Base-by-base conservation (phyloP, 1,140 invertebrate species). In the Lepidotrigona ventralis region DNA sequence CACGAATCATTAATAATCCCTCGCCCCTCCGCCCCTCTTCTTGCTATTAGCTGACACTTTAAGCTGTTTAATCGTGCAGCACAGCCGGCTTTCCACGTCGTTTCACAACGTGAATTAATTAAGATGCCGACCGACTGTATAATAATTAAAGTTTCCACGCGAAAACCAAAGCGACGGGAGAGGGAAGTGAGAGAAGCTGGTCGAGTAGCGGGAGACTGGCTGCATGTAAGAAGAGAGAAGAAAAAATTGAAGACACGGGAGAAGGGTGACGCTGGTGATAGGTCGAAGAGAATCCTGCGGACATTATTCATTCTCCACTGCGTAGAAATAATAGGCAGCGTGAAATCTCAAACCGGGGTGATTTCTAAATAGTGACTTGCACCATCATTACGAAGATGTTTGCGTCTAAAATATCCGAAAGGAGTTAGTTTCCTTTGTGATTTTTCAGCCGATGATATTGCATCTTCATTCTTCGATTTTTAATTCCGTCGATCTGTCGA, bases 231-330 rank as follows among this genome's bases (percentile, higher is more conserved):
- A 8, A 33, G n/a, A 51, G 19, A 64, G 26, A 19, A 14, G 58
- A 66, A 83, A 72, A 86, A 70, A 83, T 75, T 8, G 39, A 64
- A 82, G 80, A 51, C 63, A 54, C 6, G 23, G 23, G 11, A 26
- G 58, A 51, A 56, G 46, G n/a, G 14, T 69, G 81, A 71, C n/a
- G 39, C n/a, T 26, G 81, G 8, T 14, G 81, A 8, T 14, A 26
- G n/a, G 46, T 69, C 53, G 71, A 80, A 75, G 64, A 74, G 63
- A 83, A 79, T 23, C 46, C 63, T 29, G 63, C 64, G 56, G 53
- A 77, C 85, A 90, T 90, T 90, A 91, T 91, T 91, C 90, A 90
- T 86, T 74, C 87, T 88, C 74, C 88, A 88, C 90, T 88, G 85
- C 86, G 85, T 90, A 83, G 87, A 90, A 90, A 91, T 91, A 91